Evolutionary conservation across 2,113 vertebrate genomes (phyloP).

Genomic region (Nannobrachium achirus): DNA sequence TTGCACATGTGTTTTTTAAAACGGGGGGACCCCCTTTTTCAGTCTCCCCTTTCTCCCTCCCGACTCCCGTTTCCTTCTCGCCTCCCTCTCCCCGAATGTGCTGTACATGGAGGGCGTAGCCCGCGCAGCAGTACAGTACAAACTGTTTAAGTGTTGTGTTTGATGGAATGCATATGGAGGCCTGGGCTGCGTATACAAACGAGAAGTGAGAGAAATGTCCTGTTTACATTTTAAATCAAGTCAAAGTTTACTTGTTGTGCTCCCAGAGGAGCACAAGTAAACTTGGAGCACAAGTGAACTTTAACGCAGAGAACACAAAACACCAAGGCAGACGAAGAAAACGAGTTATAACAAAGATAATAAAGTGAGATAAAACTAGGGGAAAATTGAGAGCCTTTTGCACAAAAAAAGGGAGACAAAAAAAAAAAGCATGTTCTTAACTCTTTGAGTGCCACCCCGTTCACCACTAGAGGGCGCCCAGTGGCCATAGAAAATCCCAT

Average conservation of each 20-base stretch:
- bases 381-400: too few relatives aligned
- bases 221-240: constrained; percentile 3
- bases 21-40: constrained; percentile 15
- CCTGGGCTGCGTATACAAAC: background rate
- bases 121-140: background rate
- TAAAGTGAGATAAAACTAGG: too few relatives aligned
- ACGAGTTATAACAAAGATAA: too few relatives aligned
- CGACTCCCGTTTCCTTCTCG: background rate
- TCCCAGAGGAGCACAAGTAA: constrained; percentile 1
- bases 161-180: constrained; percentile 26
- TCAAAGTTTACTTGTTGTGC: background rate
- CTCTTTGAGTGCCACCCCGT: too few relatives aligned
- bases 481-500: too few relatives aligned
- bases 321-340: too few relatives aligned
- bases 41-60: background rate
- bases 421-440: too few relatives aligned
- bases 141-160: constrained; percentile 10
- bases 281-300: too few relatives aligned
- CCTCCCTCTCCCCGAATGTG: constrained; percentile 33
- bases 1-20: constrained; percentile 46
- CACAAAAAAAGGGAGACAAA: too few relatives aligned
- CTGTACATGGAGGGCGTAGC: constrained; percentile 42
- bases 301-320: too few relatives aligned
- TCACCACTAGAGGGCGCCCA: too few relatives aligned
- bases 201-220: background rate